Conservation (phyloP, 2,888 invertebrate species). For the Hartigia nigra region DNA sequence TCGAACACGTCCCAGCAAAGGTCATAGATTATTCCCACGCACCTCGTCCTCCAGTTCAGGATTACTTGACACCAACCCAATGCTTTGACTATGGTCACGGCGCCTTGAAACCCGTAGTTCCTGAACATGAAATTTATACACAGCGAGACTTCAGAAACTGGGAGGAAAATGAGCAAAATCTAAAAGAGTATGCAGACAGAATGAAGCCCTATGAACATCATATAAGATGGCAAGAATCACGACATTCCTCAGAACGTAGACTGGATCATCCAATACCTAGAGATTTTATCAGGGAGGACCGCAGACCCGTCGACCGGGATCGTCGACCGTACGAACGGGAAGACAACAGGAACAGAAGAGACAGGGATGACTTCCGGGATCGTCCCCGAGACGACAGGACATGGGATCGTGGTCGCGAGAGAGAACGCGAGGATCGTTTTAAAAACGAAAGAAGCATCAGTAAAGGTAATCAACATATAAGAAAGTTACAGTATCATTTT, state of each 20-base stretch:
- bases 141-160: conserved; percentile 56
- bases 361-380: conserved; percentile 35
- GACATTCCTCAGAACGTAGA: background rate
- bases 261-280: background rate
- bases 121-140: conserved; percentile 45
- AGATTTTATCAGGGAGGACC: conserved; percentile 22
- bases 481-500: background rate
- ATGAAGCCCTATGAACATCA: conserved; percentile 43
- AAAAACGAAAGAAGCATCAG: conserved; percentile 34
- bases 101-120: conserved; percentile 50
- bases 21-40: conserved; percentile 58
- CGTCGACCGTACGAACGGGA: conserved; percentile 5
- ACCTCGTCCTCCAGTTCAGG: conserved; percentile 36
- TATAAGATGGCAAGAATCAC: conserved; percentile 11
- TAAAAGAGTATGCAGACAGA: conserved; percentile 55
- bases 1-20: conserved; percentile 51
- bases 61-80: conserved; percentile 48
- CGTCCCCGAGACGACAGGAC: conserved; percentile 42
- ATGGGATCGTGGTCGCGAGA: conserved; percentile 30
- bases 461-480: conserved; percentile 37
- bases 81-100: conserved; percentile 61
- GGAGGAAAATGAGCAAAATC: conserved; percentile 59
- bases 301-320: conserved; percentile 35
- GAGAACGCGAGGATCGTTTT: conserved; percentile 34
- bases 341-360: conserved; percentile 37